These are phyloP conservation scores for Epinephelus lanceolatus DNA, from an alignment of 2,113 vertebrate species.

Conservation along the genomic window DNA sequence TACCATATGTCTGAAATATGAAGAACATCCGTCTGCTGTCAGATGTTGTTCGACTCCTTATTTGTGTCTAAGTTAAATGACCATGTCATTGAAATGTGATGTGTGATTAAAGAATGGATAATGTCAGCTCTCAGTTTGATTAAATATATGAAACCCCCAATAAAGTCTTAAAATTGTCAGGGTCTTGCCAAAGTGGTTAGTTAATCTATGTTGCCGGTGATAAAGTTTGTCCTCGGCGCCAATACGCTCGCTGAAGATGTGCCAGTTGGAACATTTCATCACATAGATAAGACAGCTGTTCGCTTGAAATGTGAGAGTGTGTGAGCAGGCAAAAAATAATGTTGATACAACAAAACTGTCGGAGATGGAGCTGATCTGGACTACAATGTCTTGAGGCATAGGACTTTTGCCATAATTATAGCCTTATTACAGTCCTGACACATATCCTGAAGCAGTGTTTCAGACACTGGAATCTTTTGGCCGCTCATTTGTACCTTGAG, in stretches of 20 bases:
- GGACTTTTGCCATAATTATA: not conserved
- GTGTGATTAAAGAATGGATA: conserved; percentile 55
- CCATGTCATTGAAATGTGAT: conserved; percentile 52
- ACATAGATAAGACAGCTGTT: conserved; percentile 39
- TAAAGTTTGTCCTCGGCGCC: conserved; percentile 43
- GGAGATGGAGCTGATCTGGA: not conserved
- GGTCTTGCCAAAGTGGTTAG: conserved; percentile 56
- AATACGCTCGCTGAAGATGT: conserved; percentile 24
- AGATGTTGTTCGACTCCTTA: conserved; percentile 22
- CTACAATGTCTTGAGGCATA: not conserved
- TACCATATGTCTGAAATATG: conserved; percentile 15
- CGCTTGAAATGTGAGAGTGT: conserved; percentile 28
- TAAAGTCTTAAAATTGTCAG: conserved; percentile 56
- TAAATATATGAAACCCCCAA: conserved; percentile 47
- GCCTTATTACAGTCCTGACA: not conserved
- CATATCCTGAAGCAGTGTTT: not conserved
- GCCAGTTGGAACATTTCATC: conserved; percentile 45
- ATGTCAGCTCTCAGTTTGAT: conserved; percentile 60
- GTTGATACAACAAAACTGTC: conserved; percentile 39
- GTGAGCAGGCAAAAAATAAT: conserved; percentile 34
- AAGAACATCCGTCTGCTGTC: conserved; percentile 1
- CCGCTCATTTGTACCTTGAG: conserved; percentile 1
- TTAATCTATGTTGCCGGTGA: conserved; percentile 50
- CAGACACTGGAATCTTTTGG: not conserved
- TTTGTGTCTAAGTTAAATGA: conserved; percentile 34